phyloP scores from a whole-genome alignment of 2,113 vertebrate genomes.

The Montifringilla adamsi region DNA sequence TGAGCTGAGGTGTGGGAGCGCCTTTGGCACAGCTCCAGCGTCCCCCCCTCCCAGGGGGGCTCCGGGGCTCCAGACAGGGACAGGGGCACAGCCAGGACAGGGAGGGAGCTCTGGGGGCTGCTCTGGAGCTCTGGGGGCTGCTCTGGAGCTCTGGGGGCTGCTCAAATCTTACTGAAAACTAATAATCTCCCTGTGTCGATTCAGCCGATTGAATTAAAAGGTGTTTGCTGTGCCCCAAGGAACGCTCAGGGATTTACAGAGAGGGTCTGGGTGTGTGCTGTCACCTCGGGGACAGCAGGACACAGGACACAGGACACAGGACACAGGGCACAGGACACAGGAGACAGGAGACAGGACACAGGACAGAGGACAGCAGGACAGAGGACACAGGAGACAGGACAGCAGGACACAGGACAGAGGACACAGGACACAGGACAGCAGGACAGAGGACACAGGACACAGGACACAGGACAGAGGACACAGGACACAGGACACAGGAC shows the following conservation, averaged over 20 bases:
- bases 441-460: no score
- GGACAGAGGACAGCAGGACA: no score
- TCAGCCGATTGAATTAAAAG: conserved; percentile 31
- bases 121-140: no score
- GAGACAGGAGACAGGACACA: no score
- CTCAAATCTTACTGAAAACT: conserved; percentile 60
- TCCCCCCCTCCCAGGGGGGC: not conserved
- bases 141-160: not conserved
- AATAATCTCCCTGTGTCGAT: conserved; percentile 44
- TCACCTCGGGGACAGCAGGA: not conserved
- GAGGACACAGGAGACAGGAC: no score
- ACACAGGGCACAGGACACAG: no score
- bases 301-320: no score
- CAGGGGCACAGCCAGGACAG: not conserved
- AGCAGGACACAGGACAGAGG: no score
- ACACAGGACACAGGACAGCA: no score
- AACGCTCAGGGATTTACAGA: no score
- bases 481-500: no score
- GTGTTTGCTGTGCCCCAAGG: not conserved
- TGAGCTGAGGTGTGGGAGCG: not conserved
- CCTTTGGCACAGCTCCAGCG: not conserved
- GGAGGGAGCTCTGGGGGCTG: not conserved
- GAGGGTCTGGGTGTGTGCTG: accelerated
- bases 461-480: no score
- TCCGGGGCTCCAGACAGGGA: not conserved